These are phyloP conservation scores for Ceriagrion tenellum DNA, from an alignment of 2,888 invertebrate species.

Conservation along the genomic window DNA sequence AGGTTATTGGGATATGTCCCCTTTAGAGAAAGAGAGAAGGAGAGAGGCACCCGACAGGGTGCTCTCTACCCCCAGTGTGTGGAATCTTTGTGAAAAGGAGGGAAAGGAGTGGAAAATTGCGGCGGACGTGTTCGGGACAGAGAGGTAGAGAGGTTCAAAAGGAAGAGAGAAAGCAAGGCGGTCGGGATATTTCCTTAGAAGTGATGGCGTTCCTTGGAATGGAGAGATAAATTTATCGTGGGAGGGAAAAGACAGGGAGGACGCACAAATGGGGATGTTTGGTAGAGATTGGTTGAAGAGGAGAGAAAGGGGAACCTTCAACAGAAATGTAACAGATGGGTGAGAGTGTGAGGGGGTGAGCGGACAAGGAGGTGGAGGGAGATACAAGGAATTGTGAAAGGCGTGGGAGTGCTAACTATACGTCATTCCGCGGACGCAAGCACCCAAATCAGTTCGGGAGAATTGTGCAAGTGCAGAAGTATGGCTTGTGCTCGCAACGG, in stretches of 20 bases:
- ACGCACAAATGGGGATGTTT: neutral
- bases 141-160: neutral
- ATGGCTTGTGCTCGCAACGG: no score
- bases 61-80: neutral
- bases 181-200: neutral
- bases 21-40: neutral
- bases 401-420: no score
- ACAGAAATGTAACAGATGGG: conserved; percentile 3
- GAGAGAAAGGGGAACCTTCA: neutral
- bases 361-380: neutral
- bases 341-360: neutral
- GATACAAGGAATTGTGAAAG: neutral
- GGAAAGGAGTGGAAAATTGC: neutral
- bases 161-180: neutral
- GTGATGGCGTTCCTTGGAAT: neutral
- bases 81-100: neutral
- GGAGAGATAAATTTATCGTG: neutral
- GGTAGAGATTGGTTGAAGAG: neutral
- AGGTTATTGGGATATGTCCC: neutral
- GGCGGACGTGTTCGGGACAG: neutral
- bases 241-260: neutral
- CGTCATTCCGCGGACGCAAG: no score
- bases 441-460: no score
- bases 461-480: no score
- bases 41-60: neutral